Evolutionary conservation across 2,888 invertebrate genomes (phyloP).

Genomic region (Drosophila stalkeri): DNA sequence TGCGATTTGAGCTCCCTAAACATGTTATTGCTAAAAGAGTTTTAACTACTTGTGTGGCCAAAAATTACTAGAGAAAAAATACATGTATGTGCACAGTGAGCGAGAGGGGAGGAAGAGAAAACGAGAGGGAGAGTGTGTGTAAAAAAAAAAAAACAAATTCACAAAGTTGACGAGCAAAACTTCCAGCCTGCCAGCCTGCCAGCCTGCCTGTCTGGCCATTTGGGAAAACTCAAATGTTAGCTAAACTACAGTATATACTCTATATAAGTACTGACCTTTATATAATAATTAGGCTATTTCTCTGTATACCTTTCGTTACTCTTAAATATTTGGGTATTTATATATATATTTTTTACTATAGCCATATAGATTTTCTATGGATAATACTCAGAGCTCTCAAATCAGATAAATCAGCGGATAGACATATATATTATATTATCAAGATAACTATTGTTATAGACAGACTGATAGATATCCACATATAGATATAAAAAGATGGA

Average conservation of each 20-base stretch:
- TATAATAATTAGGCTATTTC: not conserved
- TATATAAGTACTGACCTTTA: not conserved
- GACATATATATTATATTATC: too few relatives aligned
- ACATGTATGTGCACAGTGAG: not conserved
- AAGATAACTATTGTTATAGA: not conserved
- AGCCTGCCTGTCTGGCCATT: not conserved
- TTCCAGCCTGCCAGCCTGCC: not conserved
- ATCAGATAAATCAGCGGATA: too few relatives aligned
- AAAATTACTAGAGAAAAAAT: constrained; percentile 44
- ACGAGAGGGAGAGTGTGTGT: not conserved
- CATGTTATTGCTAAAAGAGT: constrained; percentile 64
- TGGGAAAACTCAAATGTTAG: constrained; percentile 39
- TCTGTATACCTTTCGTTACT: not conserved
- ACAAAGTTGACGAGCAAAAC: constrained; percentile 41
- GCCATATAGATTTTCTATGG: too few relatives aligned
- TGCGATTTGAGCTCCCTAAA: constrained; percentile 55
- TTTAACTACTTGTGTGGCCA: constrained; percentile 65
- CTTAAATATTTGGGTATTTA: not conserved
- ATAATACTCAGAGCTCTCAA: too few relatives aligned
- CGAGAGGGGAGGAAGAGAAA: not conserved
- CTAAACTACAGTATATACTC: constrained; percentile 19
- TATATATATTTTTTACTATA: not conserved
- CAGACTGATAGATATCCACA: not conserved
- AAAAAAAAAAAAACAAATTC: constrained; percentile 24
- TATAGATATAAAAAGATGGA: not conserved